Base-by-base conservation (phyloP, 2,113 vertebrate genomes). In the Vicugna pacos region DNA sequence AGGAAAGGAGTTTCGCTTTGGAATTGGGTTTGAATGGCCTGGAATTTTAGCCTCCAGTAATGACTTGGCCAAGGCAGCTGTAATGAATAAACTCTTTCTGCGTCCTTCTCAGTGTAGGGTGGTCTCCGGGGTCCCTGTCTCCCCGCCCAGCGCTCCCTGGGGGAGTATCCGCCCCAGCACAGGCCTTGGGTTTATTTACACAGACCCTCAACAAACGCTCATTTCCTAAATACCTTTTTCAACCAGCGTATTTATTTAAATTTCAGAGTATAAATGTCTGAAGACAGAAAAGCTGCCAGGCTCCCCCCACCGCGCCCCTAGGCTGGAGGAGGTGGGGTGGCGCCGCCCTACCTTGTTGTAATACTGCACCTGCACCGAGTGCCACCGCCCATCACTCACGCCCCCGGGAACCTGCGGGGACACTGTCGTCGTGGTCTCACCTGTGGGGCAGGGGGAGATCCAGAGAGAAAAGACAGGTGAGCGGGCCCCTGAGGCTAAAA, bases 361-460 rank as follows among this genome's bases (percentile, higher is more conserved):
- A 98, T 99, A 99, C 92, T 99, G 99, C 93, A 99, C 99, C 98
- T 99, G 99, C 54, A 99, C 99, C 0, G 99, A 99, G 96, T 99
- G 99, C 99, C 99, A 99, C 86, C 99, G 99, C 69, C 99, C 99
- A 0, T 99, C 99, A 0, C 99, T 99, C 96, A 99, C 99, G 3
- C 99, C 99, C 1, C 99, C 99, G 0, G 87, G 98, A 52, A 99
- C 92, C 15, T 99, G 99, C 0, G 99, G 99, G 0, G 99, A 98
- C 97, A 99, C 99, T 0, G 98, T 99, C 0, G 99, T 99, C 30
- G 98, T 99, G 8, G 99, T 98, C 98, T 99, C 99, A 15, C 99
- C 99, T 99, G 95, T 4, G 85, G 56, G 19, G 14, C 0, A 1
- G 5, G 35, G 28, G 42, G 9, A 11, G 52, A 26, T 0, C 4